Base-by-base conservation (phyloP, 2,797 vertebrate genomes). In the Mus caroli region DNA sequence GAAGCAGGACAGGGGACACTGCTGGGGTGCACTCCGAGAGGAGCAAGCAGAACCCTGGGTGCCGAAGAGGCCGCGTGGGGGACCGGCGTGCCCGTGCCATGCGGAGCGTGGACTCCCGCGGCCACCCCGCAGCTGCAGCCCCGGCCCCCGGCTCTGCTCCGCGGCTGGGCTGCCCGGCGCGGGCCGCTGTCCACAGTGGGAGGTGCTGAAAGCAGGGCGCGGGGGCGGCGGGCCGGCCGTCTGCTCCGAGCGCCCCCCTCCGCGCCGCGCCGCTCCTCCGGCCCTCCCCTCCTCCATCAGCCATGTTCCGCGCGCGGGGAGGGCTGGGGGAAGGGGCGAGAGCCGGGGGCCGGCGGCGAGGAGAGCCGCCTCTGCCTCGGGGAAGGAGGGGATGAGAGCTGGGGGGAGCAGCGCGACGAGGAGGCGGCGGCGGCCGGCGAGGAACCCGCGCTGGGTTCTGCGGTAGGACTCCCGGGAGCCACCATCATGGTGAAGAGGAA, bases 401-500 rank as follows among this genome's bases (percentile, higher is more conserved):
- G 97, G 92, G 87, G 97, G 93, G 93, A 95, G 91, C 96, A 80
- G 94, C 78, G 93, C 92, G 91, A 89, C 92, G 96, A 87, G 92
- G 96, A 52, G 34, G 88, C 3, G 90, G 97, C 62, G 85, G 97
- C 92, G n/a, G 96, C 96, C 77, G 67, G 91, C 73, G 90, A 64
- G 94, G 96, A 97, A 92, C 96, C 98, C 88, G 52, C 87, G 95
- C 97, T 76, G 97, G 97, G 97, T 71, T 97, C 97, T 56, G 93
- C 22, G 73, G 12, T 84, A 28, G 96, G 97, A 14, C 97, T 92
- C 91, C 88, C 83, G 0, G 88, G 92, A 69, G 97, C 97, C 88
- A 91, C 88, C 97, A 82, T 91, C 97, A 99, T 99, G 99, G 99
- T 99, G 99, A 99, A 99, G 98, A 99, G 99, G 98, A 99, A 99